Evolutionary conservation across 2,113 vertebrate species (phyloP), one percentile per base, ranked within the genome.

Genomic region (Corydoras maculifer): DNA sequence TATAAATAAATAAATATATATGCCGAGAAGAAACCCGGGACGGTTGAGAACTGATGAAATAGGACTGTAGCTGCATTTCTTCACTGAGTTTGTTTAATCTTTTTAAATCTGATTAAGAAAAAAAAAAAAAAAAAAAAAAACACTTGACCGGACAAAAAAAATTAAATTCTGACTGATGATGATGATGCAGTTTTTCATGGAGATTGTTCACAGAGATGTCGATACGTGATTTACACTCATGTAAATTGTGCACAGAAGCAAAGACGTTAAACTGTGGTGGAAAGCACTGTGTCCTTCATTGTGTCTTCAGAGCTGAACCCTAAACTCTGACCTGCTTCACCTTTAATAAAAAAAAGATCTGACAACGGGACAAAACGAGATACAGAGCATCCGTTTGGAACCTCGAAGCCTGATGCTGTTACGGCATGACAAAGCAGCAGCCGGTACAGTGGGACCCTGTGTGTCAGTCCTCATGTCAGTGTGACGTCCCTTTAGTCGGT

Each of bases 41-140:
- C 82, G 88, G 86, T 87, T 83, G 87, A 81, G 85, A 81, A 81
- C 58, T 84, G 80, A 79, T 83, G 82, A 77, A 82, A 76, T 72
- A 70, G 77, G 85, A 87, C 85, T 88, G 87, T 88, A 81, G 84
- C 85, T 84, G 86, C 85, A 84, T 79, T 87, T 82, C 81, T 82
- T 83, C 87, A 87, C 84, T 68, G 64, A 62, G 53, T 32, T 65
- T 69, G 57, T 78, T 81, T 84, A 85, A 83, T 88, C 83, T 84
- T 87, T 85, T 87, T 85, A 82, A 86, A 83, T 78, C 79, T 81
- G 67, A 84, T 70, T 15, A 81, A 79, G 81, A 78, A 1, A 55
- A 13, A 55, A 62, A 51, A 68, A 49, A 62, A 54, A 13, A 43
- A 60, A 31, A 35, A 29, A 64, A 58, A 53, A 48, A 3, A 43